phyloP scores from a whole-genome alignment of 2,888 invertebrate genomes.

The Cephus runcator region DNA sequence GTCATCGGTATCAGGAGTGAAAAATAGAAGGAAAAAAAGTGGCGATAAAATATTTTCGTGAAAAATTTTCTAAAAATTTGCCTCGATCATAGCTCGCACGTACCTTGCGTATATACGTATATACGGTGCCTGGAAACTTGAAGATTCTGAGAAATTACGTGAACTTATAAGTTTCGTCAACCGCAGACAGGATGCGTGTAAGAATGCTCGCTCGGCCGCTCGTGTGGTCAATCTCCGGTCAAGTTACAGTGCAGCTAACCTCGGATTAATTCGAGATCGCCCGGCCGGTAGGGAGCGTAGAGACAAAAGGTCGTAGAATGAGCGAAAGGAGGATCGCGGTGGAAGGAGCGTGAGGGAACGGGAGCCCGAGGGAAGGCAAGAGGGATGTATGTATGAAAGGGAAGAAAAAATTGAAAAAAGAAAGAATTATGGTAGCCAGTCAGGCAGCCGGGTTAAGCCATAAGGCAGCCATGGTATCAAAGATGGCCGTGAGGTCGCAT shows the following conservation, averaged over 20 bases:
- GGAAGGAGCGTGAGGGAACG: too few relatives aligned
- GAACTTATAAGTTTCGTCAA: conserved; percentile 62
- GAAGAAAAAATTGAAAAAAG: conserved; percentile 4
- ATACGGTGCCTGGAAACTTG: too few relatives aligned
- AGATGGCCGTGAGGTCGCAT: conserved; percentile 33
- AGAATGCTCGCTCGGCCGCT: conserved; percentile 44
- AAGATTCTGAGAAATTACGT: conserved; percentile 58
- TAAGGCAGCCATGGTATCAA: background rate
- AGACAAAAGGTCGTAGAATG: too few relatives aligned
- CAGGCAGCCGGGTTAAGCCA: too few relatives aligned
- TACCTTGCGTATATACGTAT: too few relatives aligned
- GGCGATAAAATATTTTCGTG: too few relatives aligned
- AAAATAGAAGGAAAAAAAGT: too few relatives aligned
- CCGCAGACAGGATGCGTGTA: conserved; percentile 62
- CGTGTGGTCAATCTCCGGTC: conserved; percentile 48
- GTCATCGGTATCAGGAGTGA: too few relatives aligned
- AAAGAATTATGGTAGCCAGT: too few relatives aligned
- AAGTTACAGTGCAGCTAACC: conserved; percentile 56
- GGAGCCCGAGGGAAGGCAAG: conserved; percentile 1
- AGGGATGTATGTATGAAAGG: background rate
- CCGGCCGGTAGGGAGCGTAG: background rate
- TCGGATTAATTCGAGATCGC: conserved; percentile 58
- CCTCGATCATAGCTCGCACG: accelerated
- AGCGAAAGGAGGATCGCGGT: too few relatives aligned
- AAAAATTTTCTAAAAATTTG: too few relatives aligned